These are phyloP conservation scores for Ctenopoma multispine DNA, from an alignment of 2,797 vertebrate species.

Conservation along the genomic window DNA sequence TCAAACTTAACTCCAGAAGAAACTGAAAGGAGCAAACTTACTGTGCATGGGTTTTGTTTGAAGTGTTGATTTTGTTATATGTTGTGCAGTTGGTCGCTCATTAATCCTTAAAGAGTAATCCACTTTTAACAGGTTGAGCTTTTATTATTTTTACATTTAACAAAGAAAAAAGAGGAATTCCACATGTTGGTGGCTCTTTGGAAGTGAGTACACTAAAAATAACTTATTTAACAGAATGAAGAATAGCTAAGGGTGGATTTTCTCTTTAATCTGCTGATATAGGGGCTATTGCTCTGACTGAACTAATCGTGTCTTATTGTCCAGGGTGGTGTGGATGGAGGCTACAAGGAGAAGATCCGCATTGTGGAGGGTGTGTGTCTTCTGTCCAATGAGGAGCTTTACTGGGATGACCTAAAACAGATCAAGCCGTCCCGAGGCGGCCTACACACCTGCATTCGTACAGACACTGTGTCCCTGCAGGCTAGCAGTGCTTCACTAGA, in stretches of 20 bases:
- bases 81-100: constrained; percentile 34
- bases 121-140: constrained; percentile 1
- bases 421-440: constrained; percentile 93
- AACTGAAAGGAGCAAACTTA: constrained; percentile 2
- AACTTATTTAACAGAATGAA: not conserved
- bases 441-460: constrained; percentile 96
- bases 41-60: constrained; percentile 57
- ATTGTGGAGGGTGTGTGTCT: constrained; percentile 98
- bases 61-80: constrained; percentile 38
- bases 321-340: constrained; percentile 89
- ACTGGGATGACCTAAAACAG: constrained; percentile 98
- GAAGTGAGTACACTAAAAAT: too few relatives aligned
- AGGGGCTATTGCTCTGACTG: not conserved
- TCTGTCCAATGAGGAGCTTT: constrained; percentile 92
- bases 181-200: too few relatives aligned
- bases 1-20: constrained; percentile 13
- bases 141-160: not conserved
- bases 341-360: constrained; percentile 97
- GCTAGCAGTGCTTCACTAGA: constrained; percentile 96
- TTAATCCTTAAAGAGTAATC: constrained; percentile 23
- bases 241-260: constrained; percentile 21
- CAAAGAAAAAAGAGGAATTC: too few relatives aligned
- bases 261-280: not conserved
- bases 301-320: not conserved
- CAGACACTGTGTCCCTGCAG: constrained; percentile 96